These are phyloP conservation scores for Agrochola macilenta DNA, from an alignment of 2,888 invertebrate genomes.

Conservation along the genomic window DNA sequence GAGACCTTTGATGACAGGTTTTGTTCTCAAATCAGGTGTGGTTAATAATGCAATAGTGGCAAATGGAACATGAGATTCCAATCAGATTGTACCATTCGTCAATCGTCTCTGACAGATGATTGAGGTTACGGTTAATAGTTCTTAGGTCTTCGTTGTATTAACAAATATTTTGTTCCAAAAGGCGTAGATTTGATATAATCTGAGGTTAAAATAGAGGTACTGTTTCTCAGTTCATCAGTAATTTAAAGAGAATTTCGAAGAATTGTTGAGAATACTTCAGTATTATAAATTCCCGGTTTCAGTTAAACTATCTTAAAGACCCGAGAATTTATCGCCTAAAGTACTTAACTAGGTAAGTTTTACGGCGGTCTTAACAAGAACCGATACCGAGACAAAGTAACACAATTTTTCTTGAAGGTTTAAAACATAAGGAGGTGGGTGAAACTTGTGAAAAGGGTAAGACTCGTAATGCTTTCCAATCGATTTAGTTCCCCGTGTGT, in stretches of 20 bases:
- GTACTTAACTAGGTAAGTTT: slow-evolving; percentile 42
- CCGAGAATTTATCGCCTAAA: slow-evolving; percentile 33
- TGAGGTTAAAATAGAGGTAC: not conserved
- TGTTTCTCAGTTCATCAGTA: not conserved
- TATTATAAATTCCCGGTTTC: slow-evolving; percentile 7
- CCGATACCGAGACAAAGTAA: slow-evolving; percentile 47
- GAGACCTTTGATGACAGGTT: slow-evolving; percentile 52
- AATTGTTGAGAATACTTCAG: slow-evolving; percentile 19
- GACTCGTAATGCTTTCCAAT: slow-evolving; percentile 60
- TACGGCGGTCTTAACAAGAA: slow-evolving; percentile 53
- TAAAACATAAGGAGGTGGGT: slow-evolving; percentile 54
- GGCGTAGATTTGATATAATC: not conserved
- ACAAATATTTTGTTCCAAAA: slow-evolving; percentile 10
- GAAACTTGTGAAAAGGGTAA: slow-evolving; percentile 54
- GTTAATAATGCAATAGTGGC: slow-evolving; percentile 52
- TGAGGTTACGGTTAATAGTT: slow-evolving; percentile 16
- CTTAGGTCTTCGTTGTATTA: slow-evolving; percentile 8
- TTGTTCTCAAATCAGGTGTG: slow-evolving; percentile 54
- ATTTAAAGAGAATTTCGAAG: not conserved
- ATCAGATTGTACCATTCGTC: slow-evolving; percentile 41
- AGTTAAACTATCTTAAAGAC: slow-evolving; percentile 17
- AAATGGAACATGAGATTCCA: slow-evolving; percentile 46
- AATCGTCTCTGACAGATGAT: slow-evolving; percentile 37
- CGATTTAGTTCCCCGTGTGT: slow-evolving; percentile 58
- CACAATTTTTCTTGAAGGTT: slow-evolving; percentile 56